Evolutionary conservation across 2,888 invertebrate genomes (phyloP), one percentile per base, ranked within the genome.

Genomic region (Drosophila prolongata): DNA sequence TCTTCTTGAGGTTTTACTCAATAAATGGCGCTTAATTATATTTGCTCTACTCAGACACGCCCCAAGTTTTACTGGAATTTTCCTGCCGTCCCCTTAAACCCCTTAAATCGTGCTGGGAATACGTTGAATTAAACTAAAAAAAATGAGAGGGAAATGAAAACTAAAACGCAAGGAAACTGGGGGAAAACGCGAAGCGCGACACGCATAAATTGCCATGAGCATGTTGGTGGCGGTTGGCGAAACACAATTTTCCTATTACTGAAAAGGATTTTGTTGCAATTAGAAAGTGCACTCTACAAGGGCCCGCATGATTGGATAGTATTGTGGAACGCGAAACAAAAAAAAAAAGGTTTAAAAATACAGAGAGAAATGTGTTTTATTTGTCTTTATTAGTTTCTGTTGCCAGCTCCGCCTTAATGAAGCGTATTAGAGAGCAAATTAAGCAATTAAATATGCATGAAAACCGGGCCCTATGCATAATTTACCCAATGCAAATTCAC

Each of bases 181-280:
- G 55, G 13, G 19, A 62, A 65, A 76, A 70, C 64, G 69, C 73
- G 64, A 61, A 30, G 42, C 54, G 67, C 65, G 70, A 67, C 64
- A 77, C 73, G 75, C 87, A 77, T 81, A 87, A 80, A 77, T 69
- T 84, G 77, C 74, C 68, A 49, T 6, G 30, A 49, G 61, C 40
- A 19, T 35, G 27, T 37, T 52, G 44, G 14, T 44, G 44, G 77
- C 78, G 73, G 66, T 69, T 69, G 79, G 58, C 70, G 43, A 70
- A 80, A 86, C 84, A 87, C 84, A 77, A 77, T 80, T 87, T 80
- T 76, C 77, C 89, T 87, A 80, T 89, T 86, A 84, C 78, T 56
- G 42, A 42, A 75, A 78, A 69, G 80, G 72, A 87, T 88, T 89
- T 84, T 59, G 77, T 78, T 83, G 80, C 80, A 84, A 89, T 89